A percentile compares a stretch with the other conserved stretches of the same genome.
Evolutionary conservation across 35 echinoderm and acorn worm genomes (phyloP).

Genomic region (Heliocidaris erythrogramma): DNA sequence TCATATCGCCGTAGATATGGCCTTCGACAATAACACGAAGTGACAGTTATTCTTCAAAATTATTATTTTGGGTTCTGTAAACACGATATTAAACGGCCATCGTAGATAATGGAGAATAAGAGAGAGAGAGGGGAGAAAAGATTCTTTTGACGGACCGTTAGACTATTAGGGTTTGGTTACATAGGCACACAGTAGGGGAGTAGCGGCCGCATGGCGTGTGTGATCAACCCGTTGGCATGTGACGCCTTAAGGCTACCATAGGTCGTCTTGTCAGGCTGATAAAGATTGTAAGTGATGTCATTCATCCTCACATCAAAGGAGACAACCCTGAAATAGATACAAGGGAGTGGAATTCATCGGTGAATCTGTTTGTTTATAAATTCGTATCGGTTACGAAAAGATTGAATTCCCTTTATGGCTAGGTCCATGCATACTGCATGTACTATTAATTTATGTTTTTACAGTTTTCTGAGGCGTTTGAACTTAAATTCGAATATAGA

Average conservation of each 20-base stretch:
- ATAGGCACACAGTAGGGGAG: slow-evolving; percentile 5
- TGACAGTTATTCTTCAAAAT: slow-evolving; percentile 35
- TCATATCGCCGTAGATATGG: slow-evolving; percentile 5
- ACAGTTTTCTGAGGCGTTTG: too few relatives aligned
- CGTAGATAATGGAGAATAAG: not conserved
- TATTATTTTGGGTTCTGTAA: slow-evolving; percentile 38
- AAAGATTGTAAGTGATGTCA: slow-evolving; percentile 1
- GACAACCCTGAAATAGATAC: not conserved
- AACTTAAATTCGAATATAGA: too few relatives aligned
- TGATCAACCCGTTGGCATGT: slow-evolving; percentile 19
- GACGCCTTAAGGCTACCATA: slow-evolving; percentile 39
- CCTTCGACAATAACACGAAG: slow-evolving; percentile 33
- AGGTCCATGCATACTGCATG: not conserved
- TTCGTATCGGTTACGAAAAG: not conserved
- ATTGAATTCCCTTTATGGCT: not conserved
- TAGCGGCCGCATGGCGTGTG: slow-evolving; percentile 4
- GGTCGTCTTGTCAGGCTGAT: not conserved
- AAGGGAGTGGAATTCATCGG: not conserved
- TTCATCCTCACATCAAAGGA: not conserved
- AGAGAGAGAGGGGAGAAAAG: not conserved
- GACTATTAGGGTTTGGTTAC: slow-evolving; percentile 39
- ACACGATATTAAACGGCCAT: slow-evolving; percentile 43
- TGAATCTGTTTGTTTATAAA: not conserved
- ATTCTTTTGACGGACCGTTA: not conserved
- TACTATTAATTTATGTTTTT: too few relatives aligned